A percentile compares a stretch with the other conserved stretches of the same genome.
These are phyloP conservation scores for Loripinus fragilis DNA, from an alignment of 2,888 invertebrate species.

Conservation along the genomic window DNA sequence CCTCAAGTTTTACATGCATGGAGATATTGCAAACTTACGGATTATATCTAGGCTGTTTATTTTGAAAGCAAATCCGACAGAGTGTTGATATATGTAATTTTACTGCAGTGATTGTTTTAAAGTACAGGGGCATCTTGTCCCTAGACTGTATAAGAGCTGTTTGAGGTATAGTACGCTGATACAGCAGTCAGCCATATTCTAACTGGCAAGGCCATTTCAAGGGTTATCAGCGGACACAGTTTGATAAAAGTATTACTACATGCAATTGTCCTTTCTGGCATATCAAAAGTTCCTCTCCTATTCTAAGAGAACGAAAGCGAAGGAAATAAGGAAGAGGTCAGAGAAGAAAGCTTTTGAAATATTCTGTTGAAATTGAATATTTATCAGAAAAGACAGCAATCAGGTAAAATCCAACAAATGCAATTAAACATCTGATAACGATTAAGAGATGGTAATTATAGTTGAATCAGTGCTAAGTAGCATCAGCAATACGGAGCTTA, in stretches of 20 bases:
- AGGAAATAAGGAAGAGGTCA: background rate
- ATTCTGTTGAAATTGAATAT: background rate
- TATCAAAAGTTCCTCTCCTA: background rate
- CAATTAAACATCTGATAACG: background rate
- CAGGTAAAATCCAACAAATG: background rate
- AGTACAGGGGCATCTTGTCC: too few relatives aligned
- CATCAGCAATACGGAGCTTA: background rate
- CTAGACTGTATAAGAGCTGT: too few relatives aligned
- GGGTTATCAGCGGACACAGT: conserved; percentile 19
- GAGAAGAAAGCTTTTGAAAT: background rate
- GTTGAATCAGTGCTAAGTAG: background rate
- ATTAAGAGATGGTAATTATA: background rate
- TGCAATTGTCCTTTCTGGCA: background rate
- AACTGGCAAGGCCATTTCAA: conserved; percentile 27
- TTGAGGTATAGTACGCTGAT: conserved; percentile 11
- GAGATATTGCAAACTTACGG: too few relatives aligned
- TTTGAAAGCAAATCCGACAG: too few relatives aligned
- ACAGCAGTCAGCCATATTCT: conserved; percentile 10
- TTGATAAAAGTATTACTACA: background rate
- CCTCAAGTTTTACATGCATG: too few relatives aligned
- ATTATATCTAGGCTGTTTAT: too few relatives aligned
- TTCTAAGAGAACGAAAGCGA: background rate
- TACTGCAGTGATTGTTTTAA: too few relatives aligned
- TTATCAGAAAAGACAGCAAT: background rate
- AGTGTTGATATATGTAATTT: too few relatives aligned